Conservation (phyloP, 2,888 invertebrate genomes). For the Tachina fera region DNA sequence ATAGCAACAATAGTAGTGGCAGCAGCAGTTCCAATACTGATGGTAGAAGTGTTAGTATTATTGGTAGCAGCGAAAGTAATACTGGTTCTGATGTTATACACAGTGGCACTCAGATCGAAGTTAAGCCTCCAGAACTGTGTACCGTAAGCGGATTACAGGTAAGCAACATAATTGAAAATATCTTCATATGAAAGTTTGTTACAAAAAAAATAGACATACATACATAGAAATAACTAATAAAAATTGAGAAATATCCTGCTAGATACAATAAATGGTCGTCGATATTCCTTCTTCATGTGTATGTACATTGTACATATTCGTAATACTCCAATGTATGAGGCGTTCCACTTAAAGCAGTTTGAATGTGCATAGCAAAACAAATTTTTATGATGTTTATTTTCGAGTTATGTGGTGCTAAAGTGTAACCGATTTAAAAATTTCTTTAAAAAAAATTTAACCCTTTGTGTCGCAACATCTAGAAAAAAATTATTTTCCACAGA, state of each 20-base stretch:
- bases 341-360: no score
- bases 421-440: no score
- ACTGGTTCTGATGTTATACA: slow-evolving; percentile 79
- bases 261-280: slow-evolving; percentile 56
- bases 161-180: slow-evolving; percentile 80
- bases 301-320: slow-evolving; percentile 10
- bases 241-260: slow-evolving; percentile 51
- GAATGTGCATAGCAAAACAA: no score
- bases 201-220: background rate
- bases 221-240: background rate
- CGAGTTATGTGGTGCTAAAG: no score
- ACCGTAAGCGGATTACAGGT: slow-evolving; percentile 88
- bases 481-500: no score
- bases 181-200: slow-evolving; percentile 65
- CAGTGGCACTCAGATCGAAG: slow-evolving; percentile 84
- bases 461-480: no score
- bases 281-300: slow-evolving; percentile 28
- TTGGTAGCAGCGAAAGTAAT: slow-evolving; percentile 70
- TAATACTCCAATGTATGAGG: no score
- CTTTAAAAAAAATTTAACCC: no score
- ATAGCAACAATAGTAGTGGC: slow-evolving; percentile 76
- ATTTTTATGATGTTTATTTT: no score
- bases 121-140: slow-evolving; percentile 84
- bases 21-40: slow-evolving; percentile 38
- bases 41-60: slow-evolving; percentile 83